Base-by-base conservation (phyloP, 2,113 vertebrate species). In the Heterotis niloticus region DNA sequence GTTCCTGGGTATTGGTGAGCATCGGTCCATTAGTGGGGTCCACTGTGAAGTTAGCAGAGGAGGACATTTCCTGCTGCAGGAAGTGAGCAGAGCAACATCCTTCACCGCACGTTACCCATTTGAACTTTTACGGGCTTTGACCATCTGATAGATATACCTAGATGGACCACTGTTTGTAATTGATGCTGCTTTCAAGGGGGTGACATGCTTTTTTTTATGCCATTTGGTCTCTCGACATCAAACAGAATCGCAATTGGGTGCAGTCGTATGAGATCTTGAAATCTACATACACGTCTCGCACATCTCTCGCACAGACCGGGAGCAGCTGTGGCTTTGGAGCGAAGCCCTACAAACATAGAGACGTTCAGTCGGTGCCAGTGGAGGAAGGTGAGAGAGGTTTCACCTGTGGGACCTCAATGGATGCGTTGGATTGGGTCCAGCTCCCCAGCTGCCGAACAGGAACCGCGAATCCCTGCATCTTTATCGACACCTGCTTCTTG, bases 171-270 rank as follows among this genome's bases (percentile, higher is more conserved):
- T 85, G 85, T 82, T 81, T 86, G 76, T 79, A 78, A 81, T 82
- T 87, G 83, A 87, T 86, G 82, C 83, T 80, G 10, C 28, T 67
- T 82, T 87, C 77, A 80, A 81, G 75, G 65, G 57, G 78, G 66
- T 68, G 79, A 79, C 71, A 60, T 70, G 78, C 82, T 79, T 82
- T 80, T 85, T 85, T 88, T 90, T 85, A 83, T 81, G 83, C 79
- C 78, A 78, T 83, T 86, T 86, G 86, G 77, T 80, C 75, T 75
- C 79, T 72, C 68, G 83, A 83, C 84, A 88, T 89, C 81, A 88
- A 89, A 88, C 83, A 67, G 80, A 85, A 87, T 83, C 78, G 83
- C 87, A 88, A 87, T 84, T 83, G 77, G 80, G 83, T 66, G 29
- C 77, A 81, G 77, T 75, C 67, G 78, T 78, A 64, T 73, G 80